A percentile compares a stretch with the other conserved stretches of the same genome.
Conservation (phyloP, 1,140 invertebrate species). For the Magallana gigas region DNA sequence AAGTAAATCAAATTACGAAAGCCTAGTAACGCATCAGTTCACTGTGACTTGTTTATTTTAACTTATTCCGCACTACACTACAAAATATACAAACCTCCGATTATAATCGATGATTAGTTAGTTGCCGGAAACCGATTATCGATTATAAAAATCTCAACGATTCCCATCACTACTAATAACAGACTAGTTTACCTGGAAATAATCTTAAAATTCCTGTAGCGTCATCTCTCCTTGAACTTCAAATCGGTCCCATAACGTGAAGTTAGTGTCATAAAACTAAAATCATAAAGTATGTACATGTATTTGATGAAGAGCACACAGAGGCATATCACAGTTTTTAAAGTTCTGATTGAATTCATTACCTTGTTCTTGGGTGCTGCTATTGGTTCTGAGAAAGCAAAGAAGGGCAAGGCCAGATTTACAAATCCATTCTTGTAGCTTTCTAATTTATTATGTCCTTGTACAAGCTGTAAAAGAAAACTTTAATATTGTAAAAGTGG, state of each 20-base stretch:
- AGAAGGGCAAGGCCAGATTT: conserved; percentile 97
- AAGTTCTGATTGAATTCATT: not conserved
- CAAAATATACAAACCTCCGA: too few species aligned
- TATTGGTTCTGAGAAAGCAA: conserved; percentile 98
- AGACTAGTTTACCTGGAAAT: conserved; percentile 86
- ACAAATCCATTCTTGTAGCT: conserved; percentile 97
- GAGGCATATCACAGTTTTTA: too few species aligned
- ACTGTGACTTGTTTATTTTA: too few species aligned
- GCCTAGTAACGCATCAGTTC: too few species aligned
- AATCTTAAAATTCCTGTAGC: conserved; percentile 94
- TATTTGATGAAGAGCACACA: too few species aligned
- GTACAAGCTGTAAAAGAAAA: conserved; percentile 75
- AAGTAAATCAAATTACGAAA: too few species aligned
- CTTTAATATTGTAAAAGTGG: too few species aligned
- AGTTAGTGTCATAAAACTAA: conserved; percentile 94
- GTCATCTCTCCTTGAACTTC: conserved; percentile 97
- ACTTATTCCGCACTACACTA: too few species aligned
- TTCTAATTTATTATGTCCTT: conserved; percentile 82
- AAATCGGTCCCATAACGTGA: conserved; percentile 99
- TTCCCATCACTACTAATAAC: too few species aligned
- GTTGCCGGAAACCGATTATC: too few species aligned
- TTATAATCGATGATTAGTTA: too few species aligned
- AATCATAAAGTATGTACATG: conserved; percentile 61
- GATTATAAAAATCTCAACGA: too few species aligned
- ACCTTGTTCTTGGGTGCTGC: conserved; percentile 90